These are phyloP conservation scores for Sebastes cheni DNA, from an alignment of 2,797 vertebrate species.

Conservation along the genomic window DNA sequence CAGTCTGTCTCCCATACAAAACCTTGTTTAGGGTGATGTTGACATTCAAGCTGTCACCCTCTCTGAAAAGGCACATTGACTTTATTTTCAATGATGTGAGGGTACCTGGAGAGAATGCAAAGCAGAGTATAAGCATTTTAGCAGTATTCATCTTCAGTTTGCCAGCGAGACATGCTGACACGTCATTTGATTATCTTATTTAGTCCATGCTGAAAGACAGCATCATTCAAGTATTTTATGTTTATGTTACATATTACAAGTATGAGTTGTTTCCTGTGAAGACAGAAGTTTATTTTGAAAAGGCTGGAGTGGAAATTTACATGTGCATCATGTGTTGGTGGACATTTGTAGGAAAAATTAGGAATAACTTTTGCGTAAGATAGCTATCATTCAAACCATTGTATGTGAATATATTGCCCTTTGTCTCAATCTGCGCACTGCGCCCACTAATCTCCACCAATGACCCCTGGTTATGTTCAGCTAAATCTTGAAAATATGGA, in stretches of 20 bases:
- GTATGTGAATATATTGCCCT: not conserved
- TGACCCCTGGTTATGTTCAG: not conserved
- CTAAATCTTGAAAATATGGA: not conserved
- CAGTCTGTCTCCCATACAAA: constrained; percentile 44
- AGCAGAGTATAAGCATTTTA: constrained; percentile 18
- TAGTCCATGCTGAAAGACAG: not conserved
- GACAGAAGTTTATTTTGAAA: no score
- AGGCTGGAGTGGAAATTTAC: no score
- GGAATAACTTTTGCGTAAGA: no score
- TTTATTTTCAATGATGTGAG: constrained; percentile 19
- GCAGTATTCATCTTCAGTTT: not conserved
- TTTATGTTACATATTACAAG: no score
- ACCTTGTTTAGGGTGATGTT: constrained; percentile 45
- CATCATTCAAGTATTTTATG: not conserved
- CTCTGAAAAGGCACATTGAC: constrained; percentile 22
- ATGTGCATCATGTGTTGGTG: no score
- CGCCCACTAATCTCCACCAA: not conserved
- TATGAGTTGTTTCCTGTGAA: not conserved
- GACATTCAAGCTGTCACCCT: constrained; percentile 48
- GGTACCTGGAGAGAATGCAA: constrained; percentile 24
- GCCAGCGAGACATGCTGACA: not conserved
- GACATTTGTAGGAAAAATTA: no score
- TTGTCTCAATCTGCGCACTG: not conserved
- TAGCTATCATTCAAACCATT: no score
- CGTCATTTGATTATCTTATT: not conserved